Evolutionary conservation across 2,888 invertebrate genomes (phyloP), one percentile per base, ranked within the genome.

Genomic region (Muschampia plurimacula): DNA sequence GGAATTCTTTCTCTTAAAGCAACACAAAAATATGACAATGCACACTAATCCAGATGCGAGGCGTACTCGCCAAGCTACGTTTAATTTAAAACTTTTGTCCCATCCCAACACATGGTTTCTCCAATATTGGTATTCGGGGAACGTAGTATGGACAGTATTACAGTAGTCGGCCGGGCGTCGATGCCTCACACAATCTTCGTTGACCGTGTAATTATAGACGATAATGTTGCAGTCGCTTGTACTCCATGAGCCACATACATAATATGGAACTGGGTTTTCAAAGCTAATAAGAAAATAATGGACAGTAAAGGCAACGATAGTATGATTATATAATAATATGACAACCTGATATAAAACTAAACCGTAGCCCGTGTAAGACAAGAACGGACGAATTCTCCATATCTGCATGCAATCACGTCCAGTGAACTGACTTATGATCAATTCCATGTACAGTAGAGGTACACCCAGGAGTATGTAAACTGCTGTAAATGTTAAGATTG

Each of bases 221-320:
- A 90, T 74, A 52, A 87, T 86, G 36, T 89, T 78, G 74, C 93
- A 93, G 13, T 83, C 73, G 2, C 59, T 68, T 0, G 79, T 80
- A 7, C 87, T 74, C 91, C 90, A 91, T 0, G 70, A 44, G 2
- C 92, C 92, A 72, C 93, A 93, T 0, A 77, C 72, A 72, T 86
- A 86, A 76, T 84, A 93, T 2, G 92, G 92, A 39, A 89, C 80
- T 0, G 90, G 89, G 22, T 83, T 83, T 78, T 93, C 91, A 41
- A 93, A 92, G 70, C 86, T 90, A 73, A 93, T 85, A 10, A 93
- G 77, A n/a, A 92, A 83, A 72, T 93, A 93, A 79, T 93, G 91
- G 6, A 92, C 64, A 2, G 83, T 68, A 62, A 91, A 91, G 0
- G 89, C 77, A n/a, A 83, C 80, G 6, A 82, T 63, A 0, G 79